Percentiles rank a stretch among this genome's conserved stretches.
phyloP scores from a whole-genome alignment of 2,113 vertebrate genomes.

The Muntiacus muntjak region DNA sequence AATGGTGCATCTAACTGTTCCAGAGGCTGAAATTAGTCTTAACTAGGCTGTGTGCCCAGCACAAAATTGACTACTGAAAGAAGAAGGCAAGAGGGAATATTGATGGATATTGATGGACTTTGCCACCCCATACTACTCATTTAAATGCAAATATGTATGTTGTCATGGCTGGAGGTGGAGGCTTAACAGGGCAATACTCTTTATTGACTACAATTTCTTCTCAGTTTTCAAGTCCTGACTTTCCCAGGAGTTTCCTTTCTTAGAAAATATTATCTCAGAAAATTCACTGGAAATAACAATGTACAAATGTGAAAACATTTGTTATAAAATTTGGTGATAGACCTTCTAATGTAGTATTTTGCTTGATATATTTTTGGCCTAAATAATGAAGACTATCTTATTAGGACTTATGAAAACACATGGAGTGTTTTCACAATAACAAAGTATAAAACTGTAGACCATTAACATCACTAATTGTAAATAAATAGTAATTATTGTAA shows the following conservation, averaged over 20 bases:
- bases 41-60: not conserved
- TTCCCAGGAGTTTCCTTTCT: not conserved
- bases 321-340: not conserved
- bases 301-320: not conserved
- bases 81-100: not conserved
- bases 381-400: not conserved
- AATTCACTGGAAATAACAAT: not conserved
- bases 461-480: not conserved
- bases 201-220: not conserved
- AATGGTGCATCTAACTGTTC: not conserved
- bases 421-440: not conserved
- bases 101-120: not conserved
- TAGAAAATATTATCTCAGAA: not conserved
- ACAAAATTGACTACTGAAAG: conserved; percentile 6
- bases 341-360: not conserved
- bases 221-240: not conserved
- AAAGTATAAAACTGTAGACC: not conserved
- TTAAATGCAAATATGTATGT: not conserved
- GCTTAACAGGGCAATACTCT: not conserved
- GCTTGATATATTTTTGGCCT: not conserved
- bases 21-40: not conserved
- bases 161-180: not conserved
- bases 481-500: conserved; percentile 16
- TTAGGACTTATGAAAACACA: not conserved
- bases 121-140: not conserved